Percentiles rank a stretch among this genome's conserved stretches.
Conservation (phyloP, 2,113 vertebrate genomes). For the Perccottus glenii region DNA sequence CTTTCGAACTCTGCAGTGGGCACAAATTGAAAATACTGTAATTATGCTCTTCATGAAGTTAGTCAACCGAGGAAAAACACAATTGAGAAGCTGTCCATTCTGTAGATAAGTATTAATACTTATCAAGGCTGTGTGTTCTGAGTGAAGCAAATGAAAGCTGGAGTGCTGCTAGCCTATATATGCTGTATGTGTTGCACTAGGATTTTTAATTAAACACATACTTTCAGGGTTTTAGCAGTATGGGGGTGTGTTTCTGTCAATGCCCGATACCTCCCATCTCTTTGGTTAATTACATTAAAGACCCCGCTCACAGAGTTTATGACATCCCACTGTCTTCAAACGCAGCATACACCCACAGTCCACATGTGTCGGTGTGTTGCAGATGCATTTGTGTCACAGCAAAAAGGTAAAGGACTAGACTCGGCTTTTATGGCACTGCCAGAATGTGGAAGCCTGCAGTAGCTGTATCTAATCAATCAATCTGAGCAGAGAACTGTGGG, state of each 20-base stretch:
- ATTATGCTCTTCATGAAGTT: conserved; percentile 79
- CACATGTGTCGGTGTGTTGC: background rate
- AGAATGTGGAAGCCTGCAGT: background rate
- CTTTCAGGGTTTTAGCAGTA: conserved; percentile 32
- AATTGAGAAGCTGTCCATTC: conserved; percentile 67
- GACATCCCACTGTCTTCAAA: conserved; percentile 55
- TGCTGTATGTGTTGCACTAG: conserved; percentile 4
- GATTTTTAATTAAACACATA: conserved; percentile 71
- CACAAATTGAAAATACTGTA: conserved; percentile 74
- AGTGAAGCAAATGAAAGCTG: conserved; percentile 37
- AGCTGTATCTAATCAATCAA: background rate
- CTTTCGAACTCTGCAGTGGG: conserved; percentile 56
- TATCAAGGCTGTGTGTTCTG: conserved; percentile 57
- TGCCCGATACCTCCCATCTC: conserved; percentile 18
- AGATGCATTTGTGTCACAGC: background rate
- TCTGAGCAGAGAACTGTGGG: background rate
- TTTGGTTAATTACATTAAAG: conserved; percentile 69
- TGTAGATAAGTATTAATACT: conserved; percentile 70
- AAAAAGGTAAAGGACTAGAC: conserved; percentile 11
- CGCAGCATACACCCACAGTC: conserved; percentile 32
- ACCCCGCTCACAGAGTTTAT: conserved; percentile 60
- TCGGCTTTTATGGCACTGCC: background rate
- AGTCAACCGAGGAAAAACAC: conserved; percentile 59
- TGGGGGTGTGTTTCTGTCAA: conserved; percentile 4
- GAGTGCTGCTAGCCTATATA: conserved; percentile 29